Conservation (phyloP, 2,888 invertebrate genomes). For the Troides helena region DNA sequence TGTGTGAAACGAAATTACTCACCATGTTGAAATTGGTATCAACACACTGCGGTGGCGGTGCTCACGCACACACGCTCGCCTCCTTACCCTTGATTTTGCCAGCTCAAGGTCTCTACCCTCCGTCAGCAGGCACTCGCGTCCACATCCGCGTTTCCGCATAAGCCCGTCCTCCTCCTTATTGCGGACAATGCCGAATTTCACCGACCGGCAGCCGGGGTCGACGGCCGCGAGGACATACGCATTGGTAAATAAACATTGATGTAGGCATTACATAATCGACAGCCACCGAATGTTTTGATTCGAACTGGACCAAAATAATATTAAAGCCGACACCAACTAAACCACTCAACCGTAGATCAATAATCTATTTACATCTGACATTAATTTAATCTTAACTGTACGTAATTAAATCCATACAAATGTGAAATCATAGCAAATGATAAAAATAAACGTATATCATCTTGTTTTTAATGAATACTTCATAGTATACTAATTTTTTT, state of each 20-base stretch:
- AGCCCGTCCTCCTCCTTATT: slow-evolving; percentile 60
- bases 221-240: slow-evolving; percentile 68
- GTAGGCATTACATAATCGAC: slow-evolving; percentile 59
- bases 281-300: slow-evolving; percentile 46
- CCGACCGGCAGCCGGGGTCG: slow-evolving; percentile 68
- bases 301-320: slow-evolving; percentile 21
- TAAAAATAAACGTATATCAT: too few relatives aligned
- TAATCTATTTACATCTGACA: background rate
- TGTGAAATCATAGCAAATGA: too few relatives aligned
- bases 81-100: slow-evolving; percentile 79
- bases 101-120: slow-evolving; percentile 80
- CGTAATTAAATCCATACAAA: background rate
- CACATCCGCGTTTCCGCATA: slow-evolving; percentile 47
- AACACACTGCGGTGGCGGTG: slow-evolving; percentile 48
- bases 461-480: too few relatives aligned
- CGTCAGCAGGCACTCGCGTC: slow-evolving; percentile 56
- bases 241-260: slow-evolving; percentile 78
- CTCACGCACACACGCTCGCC: slow-evolving; percentile 60
- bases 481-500: too few relatives aligned
- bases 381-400: background rate
- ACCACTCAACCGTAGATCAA: background rate
- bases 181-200: slow-evolving; percentile 72
- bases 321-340: slow-evolving; percentile 25
- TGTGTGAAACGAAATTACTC: slow-evolving; percentile 35
- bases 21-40: slow-evolving; percentile 35